phyloP scores from a whole-genome alignment of 2,888 invertebrate species.

The Erebia palarica region DNA sequence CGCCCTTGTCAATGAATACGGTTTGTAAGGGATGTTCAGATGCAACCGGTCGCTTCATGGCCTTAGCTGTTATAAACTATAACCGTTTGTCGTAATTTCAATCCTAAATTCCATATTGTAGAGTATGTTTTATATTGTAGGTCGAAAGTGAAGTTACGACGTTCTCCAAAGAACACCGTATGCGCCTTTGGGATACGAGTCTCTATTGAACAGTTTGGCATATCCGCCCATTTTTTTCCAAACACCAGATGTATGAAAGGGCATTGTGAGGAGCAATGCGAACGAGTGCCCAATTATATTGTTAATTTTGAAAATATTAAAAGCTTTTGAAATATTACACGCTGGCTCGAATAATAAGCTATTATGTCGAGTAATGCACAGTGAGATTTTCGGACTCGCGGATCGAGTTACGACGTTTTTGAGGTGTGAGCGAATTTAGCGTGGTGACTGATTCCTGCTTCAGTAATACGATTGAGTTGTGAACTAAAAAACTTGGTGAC shows the following conservation, averaged over 20 bases:
- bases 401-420: constrained; percentile 31
- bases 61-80: constrained; percentile 46
- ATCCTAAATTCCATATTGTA: constrained; percentile 35
- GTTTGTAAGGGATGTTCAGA: constrained; percentile 79
- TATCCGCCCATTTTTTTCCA: constrained; percentile 79
- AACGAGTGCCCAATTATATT: constrained; percentile 80
- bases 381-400: constrained; percentile 44
- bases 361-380: constrained; percentile 54
- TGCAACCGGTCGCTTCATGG: constrained; percentile 56
- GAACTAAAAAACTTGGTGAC: constrained; percentile 11
- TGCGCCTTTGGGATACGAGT: constrained; percentile 68
- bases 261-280: constrained; percentile 60
- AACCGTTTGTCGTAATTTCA: constrained; percentile 39
- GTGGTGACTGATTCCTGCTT: constrained; percentile 25
- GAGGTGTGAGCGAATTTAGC: constrained; percentile 37
- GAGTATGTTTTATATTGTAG: constrained; percentile 42
- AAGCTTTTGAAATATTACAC: constrained; percentile 72
- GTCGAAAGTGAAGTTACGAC: constrained; percentile 30
- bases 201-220: constrained; percentile 76
- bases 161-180: constrained; percentile 35
- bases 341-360: constrained; percentile 74
- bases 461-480: constrained; percentile 1
- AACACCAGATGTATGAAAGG: constrained; percentile 73
- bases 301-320: constrained; percentile 81
- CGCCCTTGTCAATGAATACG: constrained; percentile 59